phyloP scores from a whole-genome alignment of 2,797 vertebrate genomes.

The Eulemur coronatus region DNA sequence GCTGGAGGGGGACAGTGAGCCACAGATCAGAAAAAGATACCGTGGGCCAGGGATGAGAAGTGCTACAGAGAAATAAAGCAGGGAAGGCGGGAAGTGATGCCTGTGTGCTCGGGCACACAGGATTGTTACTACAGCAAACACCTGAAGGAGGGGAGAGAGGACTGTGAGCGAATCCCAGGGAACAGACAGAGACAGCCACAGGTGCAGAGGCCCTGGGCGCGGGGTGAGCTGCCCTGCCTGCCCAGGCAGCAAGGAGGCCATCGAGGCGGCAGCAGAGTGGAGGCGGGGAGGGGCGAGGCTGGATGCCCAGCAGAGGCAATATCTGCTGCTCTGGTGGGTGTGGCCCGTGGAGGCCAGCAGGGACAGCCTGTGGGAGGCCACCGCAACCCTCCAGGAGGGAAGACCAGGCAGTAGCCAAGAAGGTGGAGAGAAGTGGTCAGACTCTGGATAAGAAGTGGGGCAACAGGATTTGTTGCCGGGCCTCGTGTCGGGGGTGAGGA shows the following conservation, averaged over 20 bases:
- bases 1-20: background rate
- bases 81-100: fast-evolving
- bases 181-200: background rate
- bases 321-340: background rate
- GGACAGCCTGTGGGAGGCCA: background rate
- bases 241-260: background rate
- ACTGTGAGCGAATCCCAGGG: background rate
- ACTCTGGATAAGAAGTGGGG: background rate
- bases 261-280: background rate
- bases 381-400: background rate
- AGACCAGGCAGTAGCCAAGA: background rate
- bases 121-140: background rate
- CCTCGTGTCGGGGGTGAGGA: background rate
- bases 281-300: fast-evolving
- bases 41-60: background rate
- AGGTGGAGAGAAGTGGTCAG: background rate
- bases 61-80: background rate
- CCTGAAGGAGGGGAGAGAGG: background rate
- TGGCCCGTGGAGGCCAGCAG: background rate
- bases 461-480: background rate
- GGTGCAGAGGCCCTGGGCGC: background rate
- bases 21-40: background rate
- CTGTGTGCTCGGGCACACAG: background rate
- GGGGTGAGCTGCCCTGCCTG: background rate
- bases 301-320: background rate